A percentile compares a stretch with the other conserved stretches of the same genome.
Conservation (phyloP, 2,888 invertebrate genomes). For the Lasioglossum lativentre region DNA sequence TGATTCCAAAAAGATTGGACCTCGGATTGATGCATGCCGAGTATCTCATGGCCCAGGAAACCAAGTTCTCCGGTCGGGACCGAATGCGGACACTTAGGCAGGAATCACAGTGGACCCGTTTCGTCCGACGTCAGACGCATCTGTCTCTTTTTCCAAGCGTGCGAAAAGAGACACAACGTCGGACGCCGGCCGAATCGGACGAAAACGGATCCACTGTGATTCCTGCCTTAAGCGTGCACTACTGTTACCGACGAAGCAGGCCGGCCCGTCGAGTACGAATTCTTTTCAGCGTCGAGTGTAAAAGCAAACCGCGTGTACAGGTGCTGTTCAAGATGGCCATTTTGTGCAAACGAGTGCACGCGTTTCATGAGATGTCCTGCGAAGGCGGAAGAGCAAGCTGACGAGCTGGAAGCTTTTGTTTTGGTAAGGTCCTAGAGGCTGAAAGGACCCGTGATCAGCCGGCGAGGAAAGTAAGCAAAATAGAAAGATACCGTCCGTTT, state of each 20-base stretch:
- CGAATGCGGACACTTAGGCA: too few species aligned
- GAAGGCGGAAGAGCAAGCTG: background rate
- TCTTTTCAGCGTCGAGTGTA: background rate
- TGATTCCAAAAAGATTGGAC: background rate
- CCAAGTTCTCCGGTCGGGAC: background rate
- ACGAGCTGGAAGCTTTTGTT: background rate
- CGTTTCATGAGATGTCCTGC: background rate
- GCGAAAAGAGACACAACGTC: too few species aligned
- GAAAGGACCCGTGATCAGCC: background rate
- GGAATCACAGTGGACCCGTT: too few species aligned
- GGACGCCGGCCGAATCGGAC: too few species aligned
- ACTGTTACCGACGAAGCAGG: background rate
- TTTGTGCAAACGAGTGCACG: background rate
- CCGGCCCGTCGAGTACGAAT: background rate
- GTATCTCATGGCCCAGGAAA: too few species aligned
- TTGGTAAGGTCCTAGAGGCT: background rate
- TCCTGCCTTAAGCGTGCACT: background rate
- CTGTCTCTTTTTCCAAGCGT: too few species aligned
- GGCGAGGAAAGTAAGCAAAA: too few species aligned
- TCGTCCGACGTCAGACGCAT: too few species aligned
- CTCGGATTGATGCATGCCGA: too few species aligned
- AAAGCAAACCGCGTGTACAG: background rate
- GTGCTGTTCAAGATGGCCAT: background rate
- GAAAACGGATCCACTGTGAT: too few species aligned
- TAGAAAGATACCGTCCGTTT: slow-evolving; percentile 15